Conservation (phyloP, 1,140 invertebrate genomes). For the Atta cephalotes region DNA sequence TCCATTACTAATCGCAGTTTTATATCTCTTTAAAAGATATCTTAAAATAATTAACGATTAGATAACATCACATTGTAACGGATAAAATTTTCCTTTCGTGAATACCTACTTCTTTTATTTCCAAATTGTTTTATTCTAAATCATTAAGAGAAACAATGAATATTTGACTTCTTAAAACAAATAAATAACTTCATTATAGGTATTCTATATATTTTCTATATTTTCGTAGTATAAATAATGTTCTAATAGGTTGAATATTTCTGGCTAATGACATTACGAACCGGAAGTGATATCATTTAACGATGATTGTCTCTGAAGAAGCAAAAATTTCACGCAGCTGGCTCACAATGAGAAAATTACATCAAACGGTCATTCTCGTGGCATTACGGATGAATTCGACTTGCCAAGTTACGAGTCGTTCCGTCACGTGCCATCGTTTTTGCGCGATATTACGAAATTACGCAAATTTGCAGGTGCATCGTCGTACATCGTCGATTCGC, state of each 20-base stretch:
- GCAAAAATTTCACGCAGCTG: conserved; percentile 62
- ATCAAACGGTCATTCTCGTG: conserved; percentile 61
- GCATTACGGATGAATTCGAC: conserved; percentile 56
- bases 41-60: background rate
- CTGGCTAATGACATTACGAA: conserved; percentile 61
- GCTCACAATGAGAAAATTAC: conserved; percentile 80
- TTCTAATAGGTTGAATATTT: conserved; percentile 40
- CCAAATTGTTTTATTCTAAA: background rate
- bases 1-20: background rate
- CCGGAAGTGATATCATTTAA: conserved; percentile 64
- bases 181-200: no score
- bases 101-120: background rate
- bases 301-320: background rate
- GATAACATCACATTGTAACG: background rate
- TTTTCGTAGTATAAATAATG: background rate
- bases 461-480: conserved; percentile 4
- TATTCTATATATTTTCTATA: background rate
- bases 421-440: conserved; percentile 66
- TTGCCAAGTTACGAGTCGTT: conserved; percentile 74
- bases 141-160: background rate
- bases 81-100: background rate
- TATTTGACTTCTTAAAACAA: background rate
- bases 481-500: conserved; percentile 29
- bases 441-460: conserved; percentile 65
- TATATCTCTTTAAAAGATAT: background rate